Base-by-base conservation (phyloP, 2,888 invertebrate genomes). In the Platynereis dumerilii region DNA sequence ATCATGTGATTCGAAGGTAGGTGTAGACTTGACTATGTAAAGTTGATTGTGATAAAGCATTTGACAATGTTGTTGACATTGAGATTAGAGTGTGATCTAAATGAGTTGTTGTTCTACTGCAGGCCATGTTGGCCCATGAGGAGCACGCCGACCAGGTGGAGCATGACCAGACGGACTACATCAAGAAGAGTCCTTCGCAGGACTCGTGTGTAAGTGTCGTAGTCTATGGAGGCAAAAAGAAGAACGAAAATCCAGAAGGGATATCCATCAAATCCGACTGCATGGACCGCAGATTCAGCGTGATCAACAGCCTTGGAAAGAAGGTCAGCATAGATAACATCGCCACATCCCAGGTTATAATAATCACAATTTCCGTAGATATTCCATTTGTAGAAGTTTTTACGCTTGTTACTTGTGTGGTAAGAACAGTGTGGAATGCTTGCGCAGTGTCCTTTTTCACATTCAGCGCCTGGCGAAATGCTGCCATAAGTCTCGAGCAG, bases 141-240 rank as follows among this genome's bases (percentile, higher is more conserved):
- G 34, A 34, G 12, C 34, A 34, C 34, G 34, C 5, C 12, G 34
- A 34, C 12, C 34, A 34, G 5, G 34, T 7, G 12, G 5, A 12
- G n/a, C n/a, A n/a, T 34, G 34, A 34, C 12, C 34, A 34, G 5
- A 12, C 5, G 12, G 5, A 12, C 34, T 34, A 34, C 55, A 52
- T 91, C 79, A 91, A 92, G 73, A 94, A 94, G 85, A 94, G 94
- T 64, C 94, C 94, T 58, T 94, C 95, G 72, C 93, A 92, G 85
- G 91, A 91, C 85, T 95, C 95, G 69, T 93, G 92, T 85, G 92
- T 92, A 84, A 94, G 94, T 85, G 94, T 94, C 87, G 94, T 95
- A 86, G 87, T 92, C 76, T 94, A 93, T 86, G 92, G 93, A 75
- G 92, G 91, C 80, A 65, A 66, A 7, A 65, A 64, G 28, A 64